Percentiles rank a stretch among this genome's conserved stretches.
Evolutionary conservation across 2,113 vertebrate genomes (phyloP).

Genomic region (Callaeas wilsoni): DNA sequence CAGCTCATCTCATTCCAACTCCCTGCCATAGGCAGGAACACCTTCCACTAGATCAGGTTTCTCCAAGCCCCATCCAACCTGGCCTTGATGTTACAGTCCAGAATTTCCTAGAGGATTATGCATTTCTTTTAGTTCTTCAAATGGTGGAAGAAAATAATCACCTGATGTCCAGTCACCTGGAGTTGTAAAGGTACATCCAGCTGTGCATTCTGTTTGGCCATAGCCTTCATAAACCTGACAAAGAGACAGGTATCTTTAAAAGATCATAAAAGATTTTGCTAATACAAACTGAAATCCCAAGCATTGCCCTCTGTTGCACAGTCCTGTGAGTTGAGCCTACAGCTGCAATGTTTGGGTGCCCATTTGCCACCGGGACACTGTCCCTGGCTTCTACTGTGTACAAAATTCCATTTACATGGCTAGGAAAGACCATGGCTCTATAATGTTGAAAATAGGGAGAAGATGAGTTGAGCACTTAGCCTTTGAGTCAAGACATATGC

Average conservation of each 20-base stretch:
- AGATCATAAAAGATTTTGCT: background rate
- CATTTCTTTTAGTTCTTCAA: background rate
- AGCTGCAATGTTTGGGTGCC: background rate
- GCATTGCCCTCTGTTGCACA: no score
- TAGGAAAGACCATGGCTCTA: background rate
- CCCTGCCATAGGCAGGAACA: background rate
- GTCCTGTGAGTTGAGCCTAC: background rate
- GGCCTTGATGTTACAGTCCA: background rate
- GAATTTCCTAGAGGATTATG: background rate
- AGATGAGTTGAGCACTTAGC: background rate
- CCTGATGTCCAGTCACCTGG: conserved; percentile 98
- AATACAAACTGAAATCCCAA: background rate
- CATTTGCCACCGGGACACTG: accelerated
- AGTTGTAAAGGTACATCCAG: conserved; percentile 95
- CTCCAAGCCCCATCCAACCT: background rate
- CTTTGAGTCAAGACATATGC: background rate
- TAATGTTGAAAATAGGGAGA: background rate
- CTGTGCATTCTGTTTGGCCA: conserved; percentile 97
- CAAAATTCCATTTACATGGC: background rate
- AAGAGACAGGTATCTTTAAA: background rate
- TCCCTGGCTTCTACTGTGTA: background rate
- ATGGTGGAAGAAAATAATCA: conserved; percentile 39
- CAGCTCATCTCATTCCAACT: background rate
- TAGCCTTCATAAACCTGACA: conserved; percentile 95
- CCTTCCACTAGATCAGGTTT: background rate